Conservation (phyloP, 30 jellyfish, hydroid and myxozoan genomes). For the Aurelia sp. region DNA sequence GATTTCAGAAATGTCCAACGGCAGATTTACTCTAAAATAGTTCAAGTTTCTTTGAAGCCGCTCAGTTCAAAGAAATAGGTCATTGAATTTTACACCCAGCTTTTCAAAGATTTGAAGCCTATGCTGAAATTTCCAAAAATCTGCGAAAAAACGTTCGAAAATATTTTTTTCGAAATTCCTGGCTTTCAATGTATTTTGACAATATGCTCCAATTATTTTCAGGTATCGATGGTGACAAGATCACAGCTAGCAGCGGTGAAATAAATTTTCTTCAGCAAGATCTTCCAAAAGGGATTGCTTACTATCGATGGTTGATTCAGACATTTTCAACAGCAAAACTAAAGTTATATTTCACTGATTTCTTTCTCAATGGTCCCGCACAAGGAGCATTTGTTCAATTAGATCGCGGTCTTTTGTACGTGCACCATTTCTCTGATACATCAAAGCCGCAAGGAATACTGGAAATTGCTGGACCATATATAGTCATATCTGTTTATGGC, state of each 20-base stretch:
- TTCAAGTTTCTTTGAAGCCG: too few relatives aligned
- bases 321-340: slow-evolving; percentile 7
- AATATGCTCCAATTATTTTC: not conserved
- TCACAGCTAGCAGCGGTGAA: not conserved
- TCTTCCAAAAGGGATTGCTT: slow-evolving; percentile 7
- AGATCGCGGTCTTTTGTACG: slow-evolving; percentile 10
- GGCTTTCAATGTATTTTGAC: too few relatives aligned
- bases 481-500: slow-evolving; percentile 15
- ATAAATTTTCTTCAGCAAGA: not conserved
- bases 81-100: too few relatives aligned
- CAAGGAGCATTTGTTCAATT: not conserved
- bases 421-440: not conserved
- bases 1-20: too few relatives aligned
- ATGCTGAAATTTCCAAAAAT: too few relatives aligned
- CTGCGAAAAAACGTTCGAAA: too few relatives aligned
- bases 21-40: too few relatives aligned
- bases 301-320: slow-evolving; percentile 53
- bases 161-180: too few relatives aligned
- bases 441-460: slow-evolving; percentile 23
- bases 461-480: slow-evolving; percentile 45
- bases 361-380: not conserved
- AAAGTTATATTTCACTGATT: slow-evolving; percentile 29
- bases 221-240: slow-evolving; percentile 50
- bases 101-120: too few relatives aligned
- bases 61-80: too few relatives aligned